Evolutionary conservation across 2,797 vertebrate species (phyloP), one percentile per base, ranked within the genome.

Genomic region (Phalanger gymnotis): DNA sequence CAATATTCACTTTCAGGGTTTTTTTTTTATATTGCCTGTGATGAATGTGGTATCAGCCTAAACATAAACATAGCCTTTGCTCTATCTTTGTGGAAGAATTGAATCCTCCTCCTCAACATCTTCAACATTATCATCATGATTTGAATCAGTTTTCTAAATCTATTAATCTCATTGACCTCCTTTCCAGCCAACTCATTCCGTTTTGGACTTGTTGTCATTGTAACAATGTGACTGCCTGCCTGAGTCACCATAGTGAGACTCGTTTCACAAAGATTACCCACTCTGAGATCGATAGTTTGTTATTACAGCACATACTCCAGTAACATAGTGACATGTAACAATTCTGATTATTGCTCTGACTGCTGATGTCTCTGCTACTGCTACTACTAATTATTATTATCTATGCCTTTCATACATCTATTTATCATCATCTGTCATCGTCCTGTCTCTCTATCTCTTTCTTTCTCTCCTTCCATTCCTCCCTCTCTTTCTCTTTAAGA

Each of bases 211-310:
- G 22, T 47, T 87, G 40, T 47, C 73, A 47, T 47, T 47, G 25
- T 87, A 87, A 11, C 22, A 47, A 27, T 47, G 3, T 87, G 40
- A 47, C 12, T n/a, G 5, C 14, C 16, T 16, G 14, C 16, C 19
- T 47, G 14, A 27, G 0, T 10, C 10, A 27, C 73, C n/a, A 47
- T 10, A 47, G 16, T 1, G 13, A 6, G 16, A 87, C 73, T 47
- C 11, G 40, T 47, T 0, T 22, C 22, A 87, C 25, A 27, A 27
- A 40, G 2, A 47, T 4, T 4, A 47, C 40, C 9, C 14, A 6
- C 1, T 1, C 2, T 66, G 66, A 5, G 16, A 22, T 7, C 10
- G 0, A 25, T 2, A 6, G 14, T n/a, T 66, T 40, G 5, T 25
- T 40, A 22, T 40, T 40, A 73, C 4, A 40, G n/a, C 66, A 19